These are phyloP conservation scores for Redunca redunca DNA, from an alignment of 2,113 vertebrate genomes.

Conservation along the genomic window DNA sequence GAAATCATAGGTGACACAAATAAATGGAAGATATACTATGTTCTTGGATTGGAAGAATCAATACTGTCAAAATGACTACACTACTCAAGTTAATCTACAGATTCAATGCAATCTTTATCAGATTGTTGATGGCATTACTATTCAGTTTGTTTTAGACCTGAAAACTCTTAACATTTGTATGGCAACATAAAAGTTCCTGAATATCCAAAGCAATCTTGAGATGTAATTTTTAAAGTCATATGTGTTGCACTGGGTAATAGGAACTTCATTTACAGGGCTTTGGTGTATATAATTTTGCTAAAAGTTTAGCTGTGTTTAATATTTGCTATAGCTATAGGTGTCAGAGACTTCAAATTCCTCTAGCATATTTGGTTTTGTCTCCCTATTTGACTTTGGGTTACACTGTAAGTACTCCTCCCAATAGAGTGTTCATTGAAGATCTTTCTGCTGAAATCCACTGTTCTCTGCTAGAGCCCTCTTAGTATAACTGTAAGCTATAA, in stretches of 20 bases:
- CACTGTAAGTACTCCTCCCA: background rate
- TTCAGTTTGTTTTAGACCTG: no score
- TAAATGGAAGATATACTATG: background rate
- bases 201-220: background rate
- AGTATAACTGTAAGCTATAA: background rate
- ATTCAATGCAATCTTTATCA: background rate
- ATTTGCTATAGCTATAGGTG: background rate
- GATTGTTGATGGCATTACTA: background rate
- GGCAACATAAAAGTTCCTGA: background rate
- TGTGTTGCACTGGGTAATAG: background rate
- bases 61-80: background rate
- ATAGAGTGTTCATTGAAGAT: background rate
- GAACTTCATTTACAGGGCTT: background rate
- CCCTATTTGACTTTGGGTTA: background rate
- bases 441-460: background rate
- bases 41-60: background rate
- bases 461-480: background rate
- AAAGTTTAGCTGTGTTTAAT: background rate
- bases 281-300: background rate
- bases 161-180: background rate
- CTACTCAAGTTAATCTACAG: background rate
- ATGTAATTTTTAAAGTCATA: background rate
- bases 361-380: background rate
- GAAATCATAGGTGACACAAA: background rate
- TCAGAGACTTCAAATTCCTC: background rate